Percentiles rank a stretch among this genome's conserved stretches.
These are phyloP conservation scores for Merluccius polli DNA, from an alignment of 2,797 vertebrate species.

Conservation along the genomic window DNA sequence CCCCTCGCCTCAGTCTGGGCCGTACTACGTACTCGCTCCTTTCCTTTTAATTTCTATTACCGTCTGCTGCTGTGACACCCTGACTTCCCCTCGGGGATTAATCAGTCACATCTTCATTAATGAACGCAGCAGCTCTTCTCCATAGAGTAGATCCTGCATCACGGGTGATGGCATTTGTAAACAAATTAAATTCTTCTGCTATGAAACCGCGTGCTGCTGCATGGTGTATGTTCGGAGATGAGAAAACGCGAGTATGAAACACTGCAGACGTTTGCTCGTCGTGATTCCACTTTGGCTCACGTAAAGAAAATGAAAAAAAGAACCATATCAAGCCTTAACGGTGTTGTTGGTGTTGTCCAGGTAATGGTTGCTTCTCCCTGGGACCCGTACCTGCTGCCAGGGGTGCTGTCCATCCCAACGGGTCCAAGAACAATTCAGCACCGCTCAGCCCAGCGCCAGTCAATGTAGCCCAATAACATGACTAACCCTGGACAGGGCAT, in stretches of 20 bases:
- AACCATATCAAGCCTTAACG: not conserved
- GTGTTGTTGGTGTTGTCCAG: conserved; percentile 30
- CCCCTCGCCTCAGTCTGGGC: not conserved
- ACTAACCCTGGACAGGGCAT: not conserved
- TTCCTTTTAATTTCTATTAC: not conserved
- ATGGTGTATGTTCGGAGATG: not conserved
- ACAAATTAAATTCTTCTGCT: not conserved
- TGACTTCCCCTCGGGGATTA: too few species aligned
- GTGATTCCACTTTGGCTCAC: too few species aligned
- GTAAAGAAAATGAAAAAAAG: too few species aligned
- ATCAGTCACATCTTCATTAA: not conserved
- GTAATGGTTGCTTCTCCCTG: conserved; percentile 45
- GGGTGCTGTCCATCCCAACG: not conserved
- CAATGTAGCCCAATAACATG: not conserved
- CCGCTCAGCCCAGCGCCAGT: conserved; percentile 15
- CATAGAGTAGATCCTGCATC: not conserved
- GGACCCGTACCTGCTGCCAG: conserved; percentile 2
- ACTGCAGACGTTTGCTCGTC: too few species aligned
- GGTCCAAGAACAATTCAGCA: not conserved
- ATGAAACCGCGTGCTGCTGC: not conserved
- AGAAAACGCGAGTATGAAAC: not conserved
- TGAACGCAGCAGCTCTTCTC: not conserved
- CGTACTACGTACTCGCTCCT: not conserved
- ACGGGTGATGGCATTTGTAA: not conserved
- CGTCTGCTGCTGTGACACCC: not conserved